These are phyloP conservation scores for Orycteropus afer DNA, from an alignment of 2,113 vertebrate species.

Conservation along the genomic window DNA sequence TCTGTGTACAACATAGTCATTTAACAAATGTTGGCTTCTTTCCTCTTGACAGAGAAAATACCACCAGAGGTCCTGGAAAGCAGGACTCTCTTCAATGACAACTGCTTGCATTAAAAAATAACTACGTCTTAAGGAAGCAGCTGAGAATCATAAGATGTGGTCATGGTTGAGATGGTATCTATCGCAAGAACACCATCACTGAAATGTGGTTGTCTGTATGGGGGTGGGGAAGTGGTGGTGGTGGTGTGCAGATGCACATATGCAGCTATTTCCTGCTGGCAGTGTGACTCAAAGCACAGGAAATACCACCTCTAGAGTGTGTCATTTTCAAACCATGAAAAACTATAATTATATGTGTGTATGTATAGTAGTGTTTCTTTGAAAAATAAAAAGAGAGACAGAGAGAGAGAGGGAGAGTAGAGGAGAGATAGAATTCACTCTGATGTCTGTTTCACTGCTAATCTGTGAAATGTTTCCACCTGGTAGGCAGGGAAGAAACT, in stretches of 20 bases:
- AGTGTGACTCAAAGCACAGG: conserved; percentile 51
- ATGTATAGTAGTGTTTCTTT: conserved; percentile 1
- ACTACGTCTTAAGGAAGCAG: not conserved
- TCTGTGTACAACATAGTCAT: accelerated
- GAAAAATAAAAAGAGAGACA: too few relatives aligned
- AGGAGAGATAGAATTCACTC: not conserved
- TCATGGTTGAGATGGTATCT: conserved; percentile 44
- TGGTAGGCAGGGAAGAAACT: not conserved
- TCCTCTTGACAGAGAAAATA: not conserved
- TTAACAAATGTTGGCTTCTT: not conserved
- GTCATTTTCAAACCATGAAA: conserved; percentile 73
- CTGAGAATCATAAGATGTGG: conserved; percentile 66
- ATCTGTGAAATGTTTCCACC: not conserved
- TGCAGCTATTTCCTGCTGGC: conserved; percentile 65
- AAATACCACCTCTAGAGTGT: conserved; percentile 57
- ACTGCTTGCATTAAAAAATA: conserved; percentile 37
- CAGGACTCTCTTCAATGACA: conserved; percentile 36
- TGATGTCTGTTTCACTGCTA: not conserved
- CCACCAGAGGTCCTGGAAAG: conserved; percentile 27
- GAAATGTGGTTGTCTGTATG: not conserved
- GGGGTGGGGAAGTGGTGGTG: not conserved
- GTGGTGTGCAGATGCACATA: not conserved
- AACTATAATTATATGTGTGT: conserved; percentile 51
- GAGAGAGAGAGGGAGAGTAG: not conserved
- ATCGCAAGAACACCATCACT: not conserved